A percentile compares a stretch with the other conserved stretches of the same genome.
Conservation (phyloP, 2,797 vertebrate genomes). For the Rhodeus uyekii region DNA sequence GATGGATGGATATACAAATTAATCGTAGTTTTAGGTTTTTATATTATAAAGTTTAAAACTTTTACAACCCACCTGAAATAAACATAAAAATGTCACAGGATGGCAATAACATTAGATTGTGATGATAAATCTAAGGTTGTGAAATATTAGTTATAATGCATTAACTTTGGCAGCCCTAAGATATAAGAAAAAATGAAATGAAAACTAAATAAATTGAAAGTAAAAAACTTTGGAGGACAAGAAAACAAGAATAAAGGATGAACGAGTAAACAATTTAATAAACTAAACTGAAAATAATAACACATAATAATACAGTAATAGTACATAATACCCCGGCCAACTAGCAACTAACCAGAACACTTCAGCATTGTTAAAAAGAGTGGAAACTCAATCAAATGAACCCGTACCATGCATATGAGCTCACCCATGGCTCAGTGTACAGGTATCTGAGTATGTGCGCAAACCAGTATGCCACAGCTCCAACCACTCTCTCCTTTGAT, state of each 20-base stretch:
- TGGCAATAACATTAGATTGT: background rate
- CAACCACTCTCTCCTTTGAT: background rate
- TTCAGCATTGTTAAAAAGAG: background rate
- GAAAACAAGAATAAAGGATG: background rate
- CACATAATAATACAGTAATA: background rate
- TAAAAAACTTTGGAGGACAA: background rate
- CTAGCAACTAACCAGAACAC: background rate
- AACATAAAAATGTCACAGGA: background rate
- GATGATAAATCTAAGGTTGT: background rate
- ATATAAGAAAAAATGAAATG: background rate
- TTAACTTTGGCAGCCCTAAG: background rate
- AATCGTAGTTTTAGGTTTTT: background rate
- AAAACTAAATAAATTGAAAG: background rate
- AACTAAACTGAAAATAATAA: fast-evolving
- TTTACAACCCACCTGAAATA: background rate
- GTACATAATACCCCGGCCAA: background rate
- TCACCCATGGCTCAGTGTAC: background rate
- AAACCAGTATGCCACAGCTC: background rate
- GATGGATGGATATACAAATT: background rate
- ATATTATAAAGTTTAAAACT: background rate
- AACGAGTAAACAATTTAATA: background rate
- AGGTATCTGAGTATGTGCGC: background rate
- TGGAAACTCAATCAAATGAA: background rate
- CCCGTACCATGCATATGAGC: background rate
- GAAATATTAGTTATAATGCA: background rate